These are phyloP conservation scores for Shargacucullia verbasci DNA, from an alignment of 2,888 invertebrate genomes.

Conservation along the genomic window DNA sequence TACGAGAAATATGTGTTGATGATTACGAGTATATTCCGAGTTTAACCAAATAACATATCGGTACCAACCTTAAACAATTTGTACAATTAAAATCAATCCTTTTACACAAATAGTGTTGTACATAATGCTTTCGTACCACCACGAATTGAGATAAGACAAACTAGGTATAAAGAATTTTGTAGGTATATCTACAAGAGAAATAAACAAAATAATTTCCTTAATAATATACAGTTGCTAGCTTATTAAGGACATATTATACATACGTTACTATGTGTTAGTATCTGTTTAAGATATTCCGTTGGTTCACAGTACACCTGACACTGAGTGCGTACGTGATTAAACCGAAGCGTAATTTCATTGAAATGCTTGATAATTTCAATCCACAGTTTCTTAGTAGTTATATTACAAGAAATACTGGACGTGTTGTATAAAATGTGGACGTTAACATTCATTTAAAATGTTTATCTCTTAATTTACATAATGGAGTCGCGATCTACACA, in stretches of 20 bases:
- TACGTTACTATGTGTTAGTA: constrained; percentile 14
- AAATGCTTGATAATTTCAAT: constrained; percentile 58
- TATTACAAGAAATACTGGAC: constrained; percentile 67
- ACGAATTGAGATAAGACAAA: constrained; percentile 20
- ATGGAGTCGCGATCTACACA: constrained; percentile 71
- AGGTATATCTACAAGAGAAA: constrained; percentile 25
- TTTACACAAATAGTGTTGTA: constrained; percentile 4
- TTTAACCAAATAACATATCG: neutral
- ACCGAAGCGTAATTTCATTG: constrained; percentile 44
- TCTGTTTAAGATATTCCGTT: constrained; percentile 9
- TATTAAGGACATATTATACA: constrained; percentile 33
- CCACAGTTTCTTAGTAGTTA: constrained; percentile 52
- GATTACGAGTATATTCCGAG: no score
- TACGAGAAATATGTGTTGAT: no score
- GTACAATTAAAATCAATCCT: constrained; percentile 2
- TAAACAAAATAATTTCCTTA: constrained; percentile 29
- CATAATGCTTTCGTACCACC: constrained; percentile 10
- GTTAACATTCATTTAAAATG: constrained; percentile 81
- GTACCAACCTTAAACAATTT: neutral
- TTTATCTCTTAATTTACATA: constrained; percentile 86
- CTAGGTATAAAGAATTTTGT: constrained; percentile 12
- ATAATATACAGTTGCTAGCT: constrained; percentile 47
- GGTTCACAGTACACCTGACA: constrained; percentile 29
- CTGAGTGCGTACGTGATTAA: constrained; percentile 43
- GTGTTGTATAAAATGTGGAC: constrained; percentile 69